These are phyloP conservation scores for Ophthalmolycus amberensis DNA, from an alignment of 2,113 vertebrate genomes.

Conservation along the genomic window DNA sequence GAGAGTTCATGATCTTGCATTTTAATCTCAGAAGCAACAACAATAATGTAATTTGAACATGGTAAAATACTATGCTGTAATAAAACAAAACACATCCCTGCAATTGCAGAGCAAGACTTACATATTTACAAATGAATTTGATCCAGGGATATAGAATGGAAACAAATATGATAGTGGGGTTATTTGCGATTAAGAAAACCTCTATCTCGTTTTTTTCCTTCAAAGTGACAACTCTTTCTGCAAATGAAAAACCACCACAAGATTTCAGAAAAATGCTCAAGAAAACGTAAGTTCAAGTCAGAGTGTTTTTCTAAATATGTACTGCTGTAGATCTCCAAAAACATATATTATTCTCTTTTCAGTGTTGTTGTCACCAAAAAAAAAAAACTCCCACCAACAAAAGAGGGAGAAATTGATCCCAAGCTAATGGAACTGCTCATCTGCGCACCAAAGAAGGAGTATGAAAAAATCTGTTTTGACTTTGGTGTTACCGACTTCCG, in stretches of 20 bases:
- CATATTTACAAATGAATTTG: neutral
- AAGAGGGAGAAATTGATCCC: constrained; percentile 82
- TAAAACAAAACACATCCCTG: neutral
- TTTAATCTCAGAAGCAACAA: neutral
- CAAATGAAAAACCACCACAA: constrained; percentile 44
- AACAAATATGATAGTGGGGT: neutral
- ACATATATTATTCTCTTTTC: neutral
- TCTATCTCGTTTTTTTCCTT: neutral
- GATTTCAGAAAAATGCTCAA: constrained; percentile 83
- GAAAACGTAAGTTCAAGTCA: constrained; percentile 74
- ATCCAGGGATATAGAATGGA: neutral
- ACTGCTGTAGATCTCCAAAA: neutral
- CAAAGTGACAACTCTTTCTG: constrained; percentile 15
- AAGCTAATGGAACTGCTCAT: constrained; percentile 89
- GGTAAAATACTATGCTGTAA: neutral
- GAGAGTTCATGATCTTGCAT: neutral
- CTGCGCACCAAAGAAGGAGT: constrained; percentile 86
- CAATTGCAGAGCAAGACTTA: neutral
- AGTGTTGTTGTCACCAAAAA: constrained; percentile 67
- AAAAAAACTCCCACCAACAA: constrained; percentile 63
- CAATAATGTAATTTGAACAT: neutral
- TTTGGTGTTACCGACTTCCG: constrained; percentile 91
- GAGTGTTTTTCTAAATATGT: too few species aligned
- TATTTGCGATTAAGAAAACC: neutral
- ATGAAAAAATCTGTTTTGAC: constrained; percentile 89